Base-by-base conservation (phyloP, 2,797 vertebrate species). In the Urophycis tenuis region DNA sequence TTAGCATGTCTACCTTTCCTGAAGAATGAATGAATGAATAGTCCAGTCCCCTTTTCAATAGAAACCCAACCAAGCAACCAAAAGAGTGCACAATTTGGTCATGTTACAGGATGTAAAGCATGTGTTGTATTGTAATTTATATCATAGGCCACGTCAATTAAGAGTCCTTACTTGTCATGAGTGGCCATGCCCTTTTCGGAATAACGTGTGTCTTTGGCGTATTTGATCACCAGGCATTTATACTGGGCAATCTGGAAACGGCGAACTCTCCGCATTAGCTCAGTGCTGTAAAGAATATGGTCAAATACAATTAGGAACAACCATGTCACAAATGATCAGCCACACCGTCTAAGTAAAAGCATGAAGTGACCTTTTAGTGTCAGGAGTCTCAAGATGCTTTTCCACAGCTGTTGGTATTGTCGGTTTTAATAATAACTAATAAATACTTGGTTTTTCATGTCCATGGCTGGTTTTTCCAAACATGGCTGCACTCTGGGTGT, bases 161-260 rank as follows among this genome's bases (percentile, higher is more conserved):
- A 36, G 17, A 5, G 19, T 10, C 60, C 93, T 92, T 87, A 96
- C 98, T 75, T 90, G 92, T 99, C 97, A 0, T 99, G 97, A 0
- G 97, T 99, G 78, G 93, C 95, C 88, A 99, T 88, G 0, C 91
- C 94, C 0, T 2, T 75, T 9, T 92, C 78, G 3, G 92, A 88
- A 74, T 98, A 99, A 0, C 98, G 95, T 0, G 85, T 95, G 85
- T 99, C 97, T 85, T 93, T 97, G 79, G 94, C 93, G 0, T 99
- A 98, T 87, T 99, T 99, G 78, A 99, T 88, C 80, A 99, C 88
- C 79, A 99, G 77, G 81, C 97, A 99, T 60, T 83, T 92, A 85
- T 99, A 95, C 88, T 97, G 97, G 0, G 97, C 96, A 0, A 99
- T 87, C 89, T 96, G 95, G 89, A 98, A 99, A 25, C 96, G 93